Percentiles rank a stretch among this genome's conserved stretches.
Conservation (phyloP, 2,113 vertebrate genomes). For the Mustelus asterias region DNA sequence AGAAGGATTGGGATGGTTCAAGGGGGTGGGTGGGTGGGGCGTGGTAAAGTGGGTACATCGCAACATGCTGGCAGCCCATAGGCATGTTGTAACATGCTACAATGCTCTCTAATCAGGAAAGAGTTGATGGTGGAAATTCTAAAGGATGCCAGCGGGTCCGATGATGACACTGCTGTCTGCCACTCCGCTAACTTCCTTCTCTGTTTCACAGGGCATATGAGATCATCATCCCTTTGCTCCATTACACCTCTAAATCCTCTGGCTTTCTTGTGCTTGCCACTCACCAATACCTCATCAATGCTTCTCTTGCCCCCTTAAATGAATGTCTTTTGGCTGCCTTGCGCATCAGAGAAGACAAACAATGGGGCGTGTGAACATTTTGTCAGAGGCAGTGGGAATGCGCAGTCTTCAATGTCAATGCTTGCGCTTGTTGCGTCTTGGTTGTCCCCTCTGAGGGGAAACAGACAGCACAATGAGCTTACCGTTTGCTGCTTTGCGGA, state of each 20-base stretch:
- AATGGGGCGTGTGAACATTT: not conserved
- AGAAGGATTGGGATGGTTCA: not conserved
- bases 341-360: not conserved
- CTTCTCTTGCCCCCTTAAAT: not conserved
- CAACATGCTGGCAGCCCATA: not conserved
- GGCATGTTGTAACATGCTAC: not conserved
- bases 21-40: too few species aligned
- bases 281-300: not conserved
- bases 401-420: not conserved
- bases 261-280: not conserved
- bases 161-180: not conserved
- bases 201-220: not conserved
- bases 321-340: not conserved
- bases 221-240: not conserved
- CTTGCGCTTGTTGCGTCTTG: not conserved
- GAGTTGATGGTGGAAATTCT: not conserved
- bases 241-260: not conserved
- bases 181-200: not conserved
- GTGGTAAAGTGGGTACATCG: not conserved
- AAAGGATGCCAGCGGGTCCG: not conserved
- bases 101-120: not conserved
- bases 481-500: not conserved
- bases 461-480: not conserved
- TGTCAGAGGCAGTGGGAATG: not conserved
- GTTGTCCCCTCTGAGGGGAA: not conserved